Evolutionary conservation across 2,797 vertebrate species (phyloP).

Genomic region (Xerus rutilus): DNA sequence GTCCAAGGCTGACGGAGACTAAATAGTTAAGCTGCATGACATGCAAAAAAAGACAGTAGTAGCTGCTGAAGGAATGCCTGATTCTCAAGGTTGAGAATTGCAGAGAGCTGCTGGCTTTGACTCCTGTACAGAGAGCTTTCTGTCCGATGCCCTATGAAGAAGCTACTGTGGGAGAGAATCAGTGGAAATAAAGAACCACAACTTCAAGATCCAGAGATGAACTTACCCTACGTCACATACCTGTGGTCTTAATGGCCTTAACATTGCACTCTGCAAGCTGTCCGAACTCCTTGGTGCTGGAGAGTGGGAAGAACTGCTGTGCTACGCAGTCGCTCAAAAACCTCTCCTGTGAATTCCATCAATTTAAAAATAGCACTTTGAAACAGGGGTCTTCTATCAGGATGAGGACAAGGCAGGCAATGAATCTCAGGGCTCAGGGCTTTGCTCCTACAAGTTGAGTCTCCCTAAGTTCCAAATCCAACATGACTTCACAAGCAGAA

Average conservation of each 20-base stretch:
- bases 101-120: background rate
- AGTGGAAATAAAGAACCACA: background rate
- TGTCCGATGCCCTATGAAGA: background rate
- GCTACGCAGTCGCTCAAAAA: too few species aligned
- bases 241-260: background rate
- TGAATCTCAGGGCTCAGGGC: background rate
- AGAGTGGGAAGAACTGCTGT: fast-evolving
- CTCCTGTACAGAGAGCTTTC: background rate
- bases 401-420: background rate
- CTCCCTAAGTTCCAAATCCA: background rate
- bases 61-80: fast-evolving
- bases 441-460: background rate
- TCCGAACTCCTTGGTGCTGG: too few species aligned
- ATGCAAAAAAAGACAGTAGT: background rate
- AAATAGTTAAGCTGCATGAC: background rate
- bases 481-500: background rate
- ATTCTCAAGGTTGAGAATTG: background rate
- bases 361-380: background rate
- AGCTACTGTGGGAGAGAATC: background rate
- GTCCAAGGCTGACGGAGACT: background rate
- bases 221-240: background rate
- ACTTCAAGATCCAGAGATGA: background rate
- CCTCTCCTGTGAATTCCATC: background rate
- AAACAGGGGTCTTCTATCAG: fast-evolving
- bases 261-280: background rate